Evolutionary conservation across 2,888 invertebrate species (phyloP).

Genomic region (Drosophila hawaiiensis): DNA sequence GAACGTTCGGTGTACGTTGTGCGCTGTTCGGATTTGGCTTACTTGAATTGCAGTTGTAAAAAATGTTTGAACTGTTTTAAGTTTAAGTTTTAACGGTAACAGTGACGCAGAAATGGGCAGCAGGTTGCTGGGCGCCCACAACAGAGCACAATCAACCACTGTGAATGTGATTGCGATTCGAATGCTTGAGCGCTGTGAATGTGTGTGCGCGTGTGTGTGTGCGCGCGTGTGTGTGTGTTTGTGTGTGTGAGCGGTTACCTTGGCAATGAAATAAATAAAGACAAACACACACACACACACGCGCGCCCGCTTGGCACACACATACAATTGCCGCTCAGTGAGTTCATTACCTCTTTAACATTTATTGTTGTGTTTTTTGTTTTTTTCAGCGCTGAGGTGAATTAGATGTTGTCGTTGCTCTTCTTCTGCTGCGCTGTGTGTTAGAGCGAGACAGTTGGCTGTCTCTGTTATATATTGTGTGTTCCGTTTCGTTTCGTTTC

Average conservation of each 20-base stretch:
- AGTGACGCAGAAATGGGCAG: conserved; percentile 76
- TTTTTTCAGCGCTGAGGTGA: conserved; percentile 58
- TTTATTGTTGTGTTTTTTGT: conserved; percentile 5
- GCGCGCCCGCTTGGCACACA: neutral
- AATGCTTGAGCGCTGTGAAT: conserved; percentile 3
- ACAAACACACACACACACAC: conserved; percentile 14
- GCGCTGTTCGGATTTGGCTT: conserved; percentile 49
- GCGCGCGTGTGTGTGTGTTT: conserved; percentile 20
- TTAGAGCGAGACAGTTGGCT: conserved; percentile 21
- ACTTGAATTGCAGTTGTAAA: conserved; percentile 64
- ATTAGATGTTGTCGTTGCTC: conserved; percentile 48
- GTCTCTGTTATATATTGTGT: conserved; percentile 19
- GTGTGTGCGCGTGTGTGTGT: conserved; percentile 25
- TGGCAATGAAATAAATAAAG: conserved; percentile 69
- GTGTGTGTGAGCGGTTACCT: conserved; percentile 51
- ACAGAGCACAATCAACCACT: conserved; percentile 17
- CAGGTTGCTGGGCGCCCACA: conserved; percentile 46
- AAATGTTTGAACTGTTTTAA: conserved; percentile 85
- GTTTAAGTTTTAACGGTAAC: conserved; percentile 84
- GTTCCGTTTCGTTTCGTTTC: conserved; percentile 31
- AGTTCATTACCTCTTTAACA: conserved; percentile 62
- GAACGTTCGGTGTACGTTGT: conserved; percentile 25
- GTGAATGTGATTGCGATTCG: conserved; percentile 35
- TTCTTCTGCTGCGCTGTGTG: conserved; percentile 21
- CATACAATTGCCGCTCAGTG: conserved; percentile 18